Base-by-base conservation (phyloP, 2,113 vertebrate genomes). In the Callospermophilus lateralis region DNA sequence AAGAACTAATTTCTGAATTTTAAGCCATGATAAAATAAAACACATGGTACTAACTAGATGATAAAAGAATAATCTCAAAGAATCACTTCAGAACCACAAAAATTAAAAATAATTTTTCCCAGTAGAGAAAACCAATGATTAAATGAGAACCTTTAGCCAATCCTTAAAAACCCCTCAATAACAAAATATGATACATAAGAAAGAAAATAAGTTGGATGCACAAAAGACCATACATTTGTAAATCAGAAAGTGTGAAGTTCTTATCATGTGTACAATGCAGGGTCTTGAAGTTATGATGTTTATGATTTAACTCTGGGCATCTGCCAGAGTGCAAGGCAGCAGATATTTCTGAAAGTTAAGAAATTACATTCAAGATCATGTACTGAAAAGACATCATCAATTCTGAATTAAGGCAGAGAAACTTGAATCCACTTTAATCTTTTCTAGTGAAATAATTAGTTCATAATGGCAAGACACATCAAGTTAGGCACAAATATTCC, bases 51-150 rank as follows among this genome's bases (percentile, higher is more conserved):
- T 86, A 79, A 94, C 51, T 74, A 68, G 32, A 16, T 67, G 12
- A 16, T 39, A 22, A 79, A 81, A 89, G 2, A 90, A 70, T 67
- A 85, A 93, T 67, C 67, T 89, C 70, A 85, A 93, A 73, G 55
- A 92, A 80, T 89, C 86, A 89, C 84, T 95, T 84, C 30, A 90
- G 89, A 93, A 67, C 26, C 87, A 24, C 34, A 90, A 70, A 93
- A 74, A 12, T 37, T 78, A 81, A 89, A 55, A 72, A 53, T 51
- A 19, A 34, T 45, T 83, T 92, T 67, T 92, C 3, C 17, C 84
- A 32, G 61, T 28, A 91, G 34, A 94, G 30, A 77, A 94, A 90
- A 90, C 22, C 9, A 70, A 15, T 65, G 20, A 55, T 72, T 48
- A 13, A 74, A 63, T 95, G 55, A 89, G 61, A 97, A 85, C 1